A percentile compares a stretch with the other conserved stretches of the same genome.
Conservation (phyloP, 2,888 invertebrate species). For the Drosophila basisetae region DNA sequence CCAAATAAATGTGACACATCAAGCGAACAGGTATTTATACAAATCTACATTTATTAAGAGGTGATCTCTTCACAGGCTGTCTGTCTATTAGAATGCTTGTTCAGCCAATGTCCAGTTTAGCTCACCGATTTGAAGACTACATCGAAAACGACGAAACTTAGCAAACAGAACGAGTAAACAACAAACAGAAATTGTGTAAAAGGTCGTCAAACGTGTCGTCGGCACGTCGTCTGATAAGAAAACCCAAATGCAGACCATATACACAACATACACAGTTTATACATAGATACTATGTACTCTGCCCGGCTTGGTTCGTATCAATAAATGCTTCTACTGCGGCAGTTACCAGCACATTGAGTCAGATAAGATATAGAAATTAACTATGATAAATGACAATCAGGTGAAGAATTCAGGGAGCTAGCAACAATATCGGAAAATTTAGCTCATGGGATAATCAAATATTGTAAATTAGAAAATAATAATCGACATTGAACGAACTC, state of each 20-base stretch:
- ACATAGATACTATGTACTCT: slow-evolving; percentile 19
- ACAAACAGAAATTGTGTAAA: slow-evolving; percentile 64
- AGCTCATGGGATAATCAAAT: slow-evolving; percentile 76
- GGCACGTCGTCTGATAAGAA: slow-evolving; percentile 58
- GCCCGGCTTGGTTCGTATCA: slow-evolving; percentile 47
- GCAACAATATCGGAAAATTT: slow-evolving; percentile 41
- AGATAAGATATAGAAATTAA: slow-evolving; percentile 72
- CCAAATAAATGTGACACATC: slow-evolving; percentile 34
- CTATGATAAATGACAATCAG: slow-evolving; percentile 69
- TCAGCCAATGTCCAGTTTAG: slow-evolving; percentile 18
- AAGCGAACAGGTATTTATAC: slow-evolving; percentile 32
- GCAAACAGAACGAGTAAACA: slow-evolving; percentile 41
- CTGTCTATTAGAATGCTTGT: slow-evolving; percentile 9
- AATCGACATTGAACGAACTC: slow-evolving; percentile 1
- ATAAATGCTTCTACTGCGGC: slow-evolving; percentile 74
- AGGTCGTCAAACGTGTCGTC: slow-evolving; percentile 63
- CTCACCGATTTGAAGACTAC: slow-evolving; percentile 5
- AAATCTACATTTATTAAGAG: neutral
- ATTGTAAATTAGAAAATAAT: slow-evolving; percentile 54
- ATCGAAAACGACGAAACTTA: slow-evolving; percentile 28
- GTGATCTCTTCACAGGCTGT: neutral
- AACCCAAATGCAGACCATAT: slow-evolving; percentile 45
- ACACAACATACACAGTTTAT: slow-evolving; percentile 5
- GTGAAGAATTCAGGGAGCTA: slow-evolving; percentile 55
- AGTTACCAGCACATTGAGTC: slow-evolving; percentile 52